Conservation (phyloP, 2,797 vertebrate species). For the Sebastes nivosus region DNA sequence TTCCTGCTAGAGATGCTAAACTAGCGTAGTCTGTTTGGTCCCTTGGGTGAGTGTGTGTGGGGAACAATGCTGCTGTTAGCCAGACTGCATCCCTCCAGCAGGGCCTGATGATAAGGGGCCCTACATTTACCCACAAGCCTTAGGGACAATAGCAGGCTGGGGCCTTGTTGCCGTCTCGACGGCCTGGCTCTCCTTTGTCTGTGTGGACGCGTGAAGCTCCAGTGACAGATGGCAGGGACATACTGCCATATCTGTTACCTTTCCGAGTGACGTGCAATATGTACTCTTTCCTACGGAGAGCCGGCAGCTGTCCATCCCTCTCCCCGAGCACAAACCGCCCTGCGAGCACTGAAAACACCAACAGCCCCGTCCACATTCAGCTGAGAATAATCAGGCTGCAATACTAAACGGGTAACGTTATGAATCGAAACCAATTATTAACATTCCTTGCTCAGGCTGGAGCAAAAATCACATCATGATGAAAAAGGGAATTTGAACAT, state of each 20-base stretch:
- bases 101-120: conserved; percentile 62
- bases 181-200: conserved; percentile 82
- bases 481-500: conserved; percentile 1
- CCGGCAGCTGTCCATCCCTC: conserved; percentile 87
- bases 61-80: conserved; percentile 47
- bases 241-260: conserved; percentile 91
- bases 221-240: conserved; percentile 91
- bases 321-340: conserved; percentile 74
- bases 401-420: not conserved
- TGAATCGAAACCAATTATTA: not conserved
- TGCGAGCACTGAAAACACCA: conserved; percentile 15
- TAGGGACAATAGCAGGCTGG: conserved; percentile 76
- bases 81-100: conserved; percentile 30
- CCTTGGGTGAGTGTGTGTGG: conserved; percentile 4
- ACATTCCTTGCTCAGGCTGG: not conserved
- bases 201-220: conserved; percentile 71
- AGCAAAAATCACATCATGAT: conserved; percentile 4
- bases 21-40: not conserved
- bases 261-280: conserved; percentile 90
- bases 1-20: not conserved
- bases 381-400: not conserved
- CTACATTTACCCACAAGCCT: conserved; percentile 63
- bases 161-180: conserved; percentile 69
- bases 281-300: conserved; percentile 86
- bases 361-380: conserved; percentile 13